Conservation (phyloP, 2,888 invertebrate genomes). For the Osedax fenrisi region DNA sequence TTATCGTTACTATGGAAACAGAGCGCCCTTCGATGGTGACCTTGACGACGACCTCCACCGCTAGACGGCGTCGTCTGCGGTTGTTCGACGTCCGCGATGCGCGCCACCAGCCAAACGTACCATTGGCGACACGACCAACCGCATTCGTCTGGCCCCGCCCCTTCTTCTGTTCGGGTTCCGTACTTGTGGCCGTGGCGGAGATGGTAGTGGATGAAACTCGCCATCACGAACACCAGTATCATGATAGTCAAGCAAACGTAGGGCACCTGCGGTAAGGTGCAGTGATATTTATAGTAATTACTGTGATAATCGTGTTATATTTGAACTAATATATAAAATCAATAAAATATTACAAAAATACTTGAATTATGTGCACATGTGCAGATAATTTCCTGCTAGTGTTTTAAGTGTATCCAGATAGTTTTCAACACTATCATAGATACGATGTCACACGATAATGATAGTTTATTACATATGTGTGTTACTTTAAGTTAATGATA, state of each 20-base stretch:
- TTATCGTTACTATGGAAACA: conserved; percentile 33
- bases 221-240: conserved; percentile 33
- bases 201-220: conserved; percentile 36
- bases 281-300: too few relatives aligned
- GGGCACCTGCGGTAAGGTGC: conserved; percentile 36
- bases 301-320: too few relatives aligned
- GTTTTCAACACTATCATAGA: too few relatives aligned
- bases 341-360: too few relatives aligned
- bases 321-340: too few relatives aligned
- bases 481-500: too few relatives aligned
- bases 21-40: conserved; percentile 21
- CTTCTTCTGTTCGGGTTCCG: conserved; percentile 24
- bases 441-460: too few relatives aligned
- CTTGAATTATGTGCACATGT: too few relatives aligned
- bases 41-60: background rate
- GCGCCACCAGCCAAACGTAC: background rate
- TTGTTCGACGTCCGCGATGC: background rate
- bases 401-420: too few relatives aligned
- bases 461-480: too few relatives aligned
- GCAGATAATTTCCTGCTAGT: too few relatives aligned
- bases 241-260: conserved; percentile 32
- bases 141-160: conserved; percentile 21
- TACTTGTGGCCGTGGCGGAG: conserved; percentile 37
- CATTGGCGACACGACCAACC: conserved; percentile 4
- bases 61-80: background rate